Percentiles rank a stretch among this genome's conserved stretches.
These are phyloP conservation scores for Rhagologus leucostigma DNA, from an alignment of 2,113 vertebrate genomes.

Conservation along the genomic window DNA sequence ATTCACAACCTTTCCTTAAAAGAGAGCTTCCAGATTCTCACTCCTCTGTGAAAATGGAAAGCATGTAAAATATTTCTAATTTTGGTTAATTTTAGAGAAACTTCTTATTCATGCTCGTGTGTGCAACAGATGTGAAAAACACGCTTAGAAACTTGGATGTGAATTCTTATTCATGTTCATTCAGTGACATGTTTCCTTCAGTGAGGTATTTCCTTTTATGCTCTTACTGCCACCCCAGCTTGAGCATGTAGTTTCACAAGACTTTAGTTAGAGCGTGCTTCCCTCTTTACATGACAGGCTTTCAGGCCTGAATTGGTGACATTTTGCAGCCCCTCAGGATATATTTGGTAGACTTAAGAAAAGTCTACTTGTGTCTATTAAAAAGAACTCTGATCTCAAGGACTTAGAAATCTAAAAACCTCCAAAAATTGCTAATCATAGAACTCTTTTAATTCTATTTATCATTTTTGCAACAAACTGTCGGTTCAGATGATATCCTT, in stretches of 20 bases:
- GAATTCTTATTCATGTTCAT: neutral
- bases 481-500: neutral
- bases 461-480: neutral
- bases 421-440: neutral
- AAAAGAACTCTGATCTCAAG: neutral
- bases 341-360: neutral
- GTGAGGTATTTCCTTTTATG: neutral
- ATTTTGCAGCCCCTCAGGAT: neutral
- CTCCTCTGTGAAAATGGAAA: neutral
- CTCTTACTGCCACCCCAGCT: neutral
- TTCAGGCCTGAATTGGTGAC: neutral
- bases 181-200: neutral
- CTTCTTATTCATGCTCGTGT: neutral
- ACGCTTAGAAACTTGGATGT: neutral
- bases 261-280: neutral
- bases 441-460: neutral
- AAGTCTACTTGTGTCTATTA: accelerated
- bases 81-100: neutral
- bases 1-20: neutral
- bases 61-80: neutral
- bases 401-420: neutral
- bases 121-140: neutral
- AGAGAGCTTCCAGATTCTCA: neutral
- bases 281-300: neutral
- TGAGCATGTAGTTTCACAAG: neutral